A percentile compares a stretch with the other conserved stretches of the same genome.
Conservation (phyloP, 1,140 invertebrate species). For the Platyscapa corneri region DNA sequence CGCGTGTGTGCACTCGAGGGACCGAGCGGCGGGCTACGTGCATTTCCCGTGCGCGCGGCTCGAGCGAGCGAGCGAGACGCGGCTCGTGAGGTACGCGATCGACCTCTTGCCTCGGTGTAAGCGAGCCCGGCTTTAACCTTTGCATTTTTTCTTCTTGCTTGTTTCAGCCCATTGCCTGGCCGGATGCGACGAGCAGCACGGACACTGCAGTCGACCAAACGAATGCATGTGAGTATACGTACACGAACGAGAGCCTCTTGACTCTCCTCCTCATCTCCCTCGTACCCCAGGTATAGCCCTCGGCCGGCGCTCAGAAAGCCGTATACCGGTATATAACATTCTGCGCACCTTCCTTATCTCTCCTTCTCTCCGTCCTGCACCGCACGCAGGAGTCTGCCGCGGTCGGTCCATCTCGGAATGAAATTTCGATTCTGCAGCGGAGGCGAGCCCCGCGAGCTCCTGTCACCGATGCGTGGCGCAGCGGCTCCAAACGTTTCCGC, state of each 20-base stretch:
- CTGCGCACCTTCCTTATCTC: conserved; percentile 40
- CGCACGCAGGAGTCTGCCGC: neutral
- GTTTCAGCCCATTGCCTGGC: conserved; percentile 92
- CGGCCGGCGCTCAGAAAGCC: neutral
- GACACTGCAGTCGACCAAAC: conserved; percentile 92
- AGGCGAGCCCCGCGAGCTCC: conserved; percentile 2
- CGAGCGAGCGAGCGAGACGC: too few relatives aligned
- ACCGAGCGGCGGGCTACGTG: neutral
- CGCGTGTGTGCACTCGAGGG: neutral
- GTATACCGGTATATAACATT: conserved; percentile 50
- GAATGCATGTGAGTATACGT: conserved; percentile 94
- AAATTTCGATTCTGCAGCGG: conserved; percentile 13
- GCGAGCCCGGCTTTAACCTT: conserved; percentile 37
- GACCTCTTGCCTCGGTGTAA: conserved; percentile 62
- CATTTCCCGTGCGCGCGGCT: conserved; percentile 7
- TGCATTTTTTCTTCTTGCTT: conserved; percentile 75
- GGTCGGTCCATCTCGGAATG: neutral
- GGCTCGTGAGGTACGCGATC: conserved; percentile 65
- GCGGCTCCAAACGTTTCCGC: neutral
- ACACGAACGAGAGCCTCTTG: neutral
- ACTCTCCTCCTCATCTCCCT: conserved; percentile 12
- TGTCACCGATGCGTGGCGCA: conserved; percentile 28
- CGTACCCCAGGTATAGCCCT: neutral
- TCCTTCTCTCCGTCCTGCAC: neutral
- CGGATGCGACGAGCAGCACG: conserved; percentile 92